Conservation (phyloP, 2,888 invertebrate species). For the Epiblema foenella region DNA sequence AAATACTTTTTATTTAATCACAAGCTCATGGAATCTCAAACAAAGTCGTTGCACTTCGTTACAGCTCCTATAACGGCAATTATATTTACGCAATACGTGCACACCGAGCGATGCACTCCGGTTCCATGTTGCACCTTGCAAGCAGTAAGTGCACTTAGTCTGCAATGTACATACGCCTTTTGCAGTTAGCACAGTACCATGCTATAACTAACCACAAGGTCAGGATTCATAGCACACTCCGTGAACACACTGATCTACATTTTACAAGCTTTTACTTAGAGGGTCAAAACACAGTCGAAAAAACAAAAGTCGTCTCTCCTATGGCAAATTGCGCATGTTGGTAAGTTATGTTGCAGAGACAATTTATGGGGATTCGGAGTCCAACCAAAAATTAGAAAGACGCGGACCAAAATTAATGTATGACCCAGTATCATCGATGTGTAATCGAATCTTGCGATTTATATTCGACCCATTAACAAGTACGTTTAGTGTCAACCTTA, state of each 20-base stretch:
- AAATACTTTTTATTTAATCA: not conserved
- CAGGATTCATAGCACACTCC: slow-evolving; percentile 5
- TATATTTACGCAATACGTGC: slow-evolving; percentile 60
- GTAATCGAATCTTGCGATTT: no score
- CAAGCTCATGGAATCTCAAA: slow-evolving; percentile 19
- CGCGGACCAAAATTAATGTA: no score
- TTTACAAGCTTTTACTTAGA: not conserved
- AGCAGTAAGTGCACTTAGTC: not conserved
- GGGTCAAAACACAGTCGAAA: no score
- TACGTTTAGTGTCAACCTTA: no score
- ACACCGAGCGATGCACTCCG: slow-evolving; percentile 42
- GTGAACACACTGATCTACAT: not conserved
- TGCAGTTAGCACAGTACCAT: not conserved
- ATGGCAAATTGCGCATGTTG: no score
- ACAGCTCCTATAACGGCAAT: slow-evolving; percentile 65
- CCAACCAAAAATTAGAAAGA: no score
- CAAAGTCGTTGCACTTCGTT: slow-evolving; percentile 54
- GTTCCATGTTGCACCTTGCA: not conserved
- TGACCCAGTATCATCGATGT: no score
- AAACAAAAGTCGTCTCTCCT: no score
- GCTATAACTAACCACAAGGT: slow-evolving; percentile 38
- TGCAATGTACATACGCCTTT: slow-evolving; percentile 15
- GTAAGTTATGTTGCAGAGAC: no score
- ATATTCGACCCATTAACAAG: no score
- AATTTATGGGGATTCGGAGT: no score